Evolutionary conservation across 1,140 invertebrate species (phyloP).

Genomic region (Anoplophora glabripennis): DNA sequence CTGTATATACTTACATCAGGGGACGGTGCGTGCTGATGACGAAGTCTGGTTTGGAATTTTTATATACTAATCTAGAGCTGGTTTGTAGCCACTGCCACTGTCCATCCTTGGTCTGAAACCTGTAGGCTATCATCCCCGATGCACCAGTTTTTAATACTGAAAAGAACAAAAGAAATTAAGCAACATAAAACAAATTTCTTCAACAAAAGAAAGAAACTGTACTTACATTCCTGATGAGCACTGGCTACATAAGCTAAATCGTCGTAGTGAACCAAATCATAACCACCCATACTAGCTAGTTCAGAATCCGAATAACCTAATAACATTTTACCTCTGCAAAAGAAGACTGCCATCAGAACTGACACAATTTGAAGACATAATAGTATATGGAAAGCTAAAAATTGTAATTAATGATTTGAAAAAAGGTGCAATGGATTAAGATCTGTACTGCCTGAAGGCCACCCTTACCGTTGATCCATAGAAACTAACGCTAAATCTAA

Average conservation of each 20-base stretch:
- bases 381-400: no score
- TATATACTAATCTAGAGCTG: conserved; percentile 94
- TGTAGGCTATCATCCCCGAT: conserved; percentile 96
- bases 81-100: conserved; percentile 99
- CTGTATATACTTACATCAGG: conserved; percentile 85
- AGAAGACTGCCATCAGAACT: background rate
- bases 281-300: conserved; percentile 87
- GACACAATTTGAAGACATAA: no score
- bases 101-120: conserved; percentile 89
- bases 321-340: conserved; percentile 85
- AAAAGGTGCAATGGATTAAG: no score
- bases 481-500: conserved; percentile 92
- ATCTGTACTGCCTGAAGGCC: no score
- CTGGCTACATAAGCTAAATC: conserved; percentile 97
- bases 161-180: conserved; percentile 40
- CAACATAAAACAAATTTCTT: background rate
- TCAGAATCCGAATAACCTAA: conserved; percentile 92
- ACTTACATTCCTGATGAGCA: conserved; percentile 98
- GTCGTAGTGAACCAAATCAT: conserved; percentile 96
- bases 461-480: conserved; percentile 87
- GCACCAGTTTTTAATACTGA: conserved; percentile 97
- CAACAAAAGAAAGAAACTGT: background rate
- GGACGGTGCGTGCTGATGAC: conserved; percentile 97
- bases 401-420: no score
- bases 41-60: conserved; percentile 99